These are phyloP conservation scores for Limnephilus auricula DNA, from an alignment of 2,888 invertebrate species.

Conservation along the genomic window DNA sequence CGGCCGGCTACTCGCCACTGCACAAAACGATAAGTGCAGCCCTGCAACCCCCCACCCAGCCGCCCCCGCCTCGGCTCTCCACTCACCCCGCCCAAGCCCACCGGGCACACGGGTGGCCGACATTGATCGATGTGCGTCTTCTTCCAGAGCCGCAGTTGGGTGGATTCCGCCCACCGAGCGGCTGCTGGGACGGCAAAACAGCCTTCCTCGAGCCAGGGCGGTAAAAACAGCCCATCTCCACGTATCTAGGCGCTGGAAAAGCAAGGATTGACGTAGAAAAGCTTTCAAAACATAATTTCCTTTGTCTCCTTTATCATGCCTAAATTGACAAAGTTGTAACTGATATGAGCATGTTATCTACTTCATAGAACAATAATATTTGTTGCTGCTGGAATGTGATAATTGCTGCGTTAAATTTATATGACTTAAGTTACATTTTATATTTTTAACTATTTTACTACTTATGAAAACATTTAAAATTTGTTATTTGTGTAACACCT, in stretches of 20 bases:
- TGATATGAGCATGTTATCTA: not conserved
- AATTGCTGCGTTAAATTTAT: too few relatives aligned
- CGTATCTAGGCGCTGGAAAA: not conserved
- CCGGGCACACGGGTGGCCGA: slow-evolving; percentile 70
- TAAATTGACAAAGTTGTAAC: not conserved
- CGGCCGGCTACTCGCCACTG: slow-evolving; percentile 59
- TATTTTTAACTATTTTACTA: too few relatives aligned
- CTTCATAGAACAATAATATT: too few relatives aligned
- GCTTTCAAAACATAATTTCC: not conserved
- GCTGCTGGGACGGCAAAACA: not conserved
- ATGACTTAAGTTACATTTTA: too few relatives aligned
- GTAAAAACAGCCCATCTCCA: not conserved
- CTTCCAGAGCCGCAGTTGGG: slow-evolving; percentile 79
- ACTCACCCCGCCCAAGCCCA: slow-evolving; percentile 62
- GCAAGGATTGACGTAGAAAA: not conserved
- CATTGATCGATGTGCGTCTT: slow-evolving; percentile 83
- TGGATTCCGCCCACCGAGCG: slow-evolving; percentile 67
- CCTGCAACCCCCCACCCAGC: slow-evolving; percentile 47
- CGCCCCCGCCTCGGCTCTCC: slow-evolving; percentile 36
- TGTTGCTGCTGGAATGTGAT: too few relatives aligned
- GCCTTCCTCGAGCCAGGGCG: not conserved
- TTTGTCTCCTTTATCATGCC: not conserved
- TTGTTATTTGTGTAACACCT: too few relatives aligned
- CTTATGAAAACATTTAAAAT: too few relatives aligned
- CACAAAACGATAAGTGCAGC: slow-evolving; percentile 68